Evolutionary conservation across 2,888 invertebrate genomes (phyloP), one percentile per base, ranked within the genome.

Genomic region (Nymphalis urticae): DNA sequence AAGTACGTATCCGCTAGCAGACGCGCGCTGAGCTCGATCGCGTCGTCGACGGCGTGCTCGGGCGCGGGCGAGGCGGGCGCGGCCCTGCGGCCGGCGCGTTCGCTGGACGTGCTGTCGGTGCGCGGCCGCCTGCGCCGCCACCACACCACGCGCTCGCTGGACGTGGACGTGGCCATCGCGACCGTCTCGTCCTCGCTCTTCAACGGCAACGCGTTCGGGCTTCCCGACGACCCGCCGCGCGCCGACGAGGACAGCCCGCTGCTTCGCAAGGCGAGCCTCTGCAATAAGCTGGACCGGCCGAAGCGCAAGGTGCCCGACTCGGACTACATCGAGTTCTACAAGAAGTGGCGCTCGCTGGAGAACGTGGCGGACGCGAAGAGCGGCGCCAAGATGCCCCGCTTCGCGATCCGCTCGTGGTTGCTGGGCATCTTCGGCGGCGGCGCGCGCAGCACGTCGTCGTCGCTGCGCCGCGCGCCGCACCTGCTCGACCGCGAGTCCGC

Each of bases 281-380:
- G 85, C 79, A 84, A 85, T 79, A 87, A 88, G 71, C 80, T 84
- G 72, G 90, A 88, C 47, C 86, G 88, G 59, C 80, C 86, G 71
- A 87, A 87, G 61, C 83, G 86, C 72, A 90, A 89, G 79, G 86
- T 85, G 51, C 85, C 85, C 75, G 91, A 92, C 77, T 80, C 88
- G 7, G 86, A 87, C 75, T 91, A 91, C 79, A 90, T 93, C 62
- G 88, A 93, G 81, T 89, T 92, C 76, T 93, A 94, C 75, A 96
- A 96, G 86, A 94, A 96, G 80, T 97, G 97, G 95, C 95, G 95
- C 77, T 97, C 97, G 60, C 90, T 97, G 64, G 97, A 97, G 87
- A 94, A 95, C 74, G 94, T 97, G 60, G 85, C 86, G 50, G 90
- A 87, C 70, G 82, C 76, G 61, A 88, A 89, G 78, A 75, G 76